Base-by-base conservation (phyloP, 2,888 invertebrate species). In the Orthonychiurus folsomi region DNA sequence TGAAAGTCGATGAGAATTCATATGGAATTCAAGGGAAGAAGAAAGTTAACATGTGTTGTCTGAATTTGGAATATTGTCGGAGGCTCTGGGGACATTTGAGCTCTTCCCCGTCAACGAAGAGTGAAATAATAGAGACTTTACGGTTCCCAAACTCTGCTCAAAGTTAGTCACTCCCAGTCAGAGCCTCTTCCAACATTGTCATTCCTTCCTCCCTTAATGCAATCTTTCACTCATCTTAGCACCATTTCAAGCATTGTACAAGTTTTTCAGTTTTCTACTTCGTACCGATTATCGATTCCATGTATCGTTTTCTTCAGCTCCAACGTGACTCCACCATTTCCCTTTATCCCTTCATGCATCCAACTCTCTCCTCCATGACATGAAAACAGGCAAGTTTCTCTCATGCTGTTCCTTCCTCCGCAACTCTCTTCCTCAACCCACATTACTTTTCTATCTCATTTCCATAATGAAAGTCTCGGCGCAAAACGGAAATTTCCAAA, bases 231-330 rank as follows among this genome's bases (percentile, higher is more conserved):
- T 37, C 37, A 37, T 37, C 5, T 37, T 37, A 37, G 37, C 37
- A 37, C 37, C 37, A 37, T 5, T 15, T 15, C 15, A 37, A n/a
- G n/a, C n/a, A n/a, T n/a, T n/a, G n/a, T n/a, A n/a, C n/a, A n/a
- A 15, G 37, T 37, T 15, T 15, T 15, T 5, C 37, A 9, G 9
- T 15, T 15, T 37, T 15, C 37, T 37, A 37, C 15, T 37, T 5
- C 15, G 37, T 37, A 37, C 37, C 37, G 62, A 62, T 57, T 62
- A 62, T 62, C 62, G 62, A 62, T 62, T 62, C 57, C 28, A 23
- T 62, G 62, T 62, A 62, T 62, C 57, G 62, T 37, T 57, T 62
- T 57, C 53, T 50, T 37, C 58, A 23, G 2, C 61, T 52, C 3
- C 37, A 15, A 37, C 37, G 37, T 37, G 37, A 37, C 37, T 37